These are phyloP conservation scores for Oscheius sp. DNA, from an alignment of 1,140 invertebrate genomes.

Conservation along the genomic window DNA sequence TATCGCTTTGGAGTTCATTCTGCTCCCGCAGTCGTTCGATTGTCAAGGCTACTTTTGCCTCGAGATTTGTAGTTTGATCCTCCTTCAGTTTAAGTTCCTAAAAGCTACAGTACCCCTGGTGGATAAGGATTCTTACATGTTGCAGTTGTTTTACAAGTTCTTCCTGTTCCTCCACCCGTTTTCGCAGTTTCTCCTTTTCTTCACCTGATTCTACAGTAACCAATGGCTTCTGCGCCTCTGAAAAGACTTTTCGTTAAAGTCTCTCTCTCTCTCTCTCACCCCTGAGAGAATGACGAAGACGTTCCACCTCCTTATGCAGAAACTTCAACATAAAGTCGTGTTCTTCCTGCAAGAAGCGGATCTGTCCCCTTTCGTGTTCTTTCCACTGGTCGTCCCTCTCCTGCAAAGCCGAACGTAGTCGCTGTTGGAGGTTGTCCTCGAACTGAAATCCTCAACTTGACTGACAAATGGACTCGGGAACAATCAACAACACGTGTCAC, in stretches of 20 bases:
- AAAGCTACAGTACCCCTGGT: no score
- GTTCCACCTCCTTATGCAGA: conserved; percentile 4
- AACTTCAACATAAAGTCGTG: neutral
- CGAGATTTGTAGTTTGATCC: neutral
- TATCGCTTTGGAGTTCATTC: neutral
- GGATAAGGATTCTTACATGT: neutral
- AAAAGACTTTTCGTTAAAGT: no score
- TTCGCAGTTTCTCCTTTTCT: neutral
- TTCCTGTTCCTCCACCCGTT: neutral
- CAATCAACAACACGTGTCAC: neutral
- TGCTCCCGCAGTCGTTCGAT: conserved; percentile 6
- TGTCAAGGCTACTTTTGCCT: neutral
- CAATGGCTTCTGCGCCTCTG: neutral
- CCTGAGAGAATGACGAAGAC: neutral
- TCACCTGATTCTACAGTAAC: neutral
- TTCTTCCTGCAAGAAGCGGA: neutral
- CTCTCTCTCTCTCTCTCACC: no score
- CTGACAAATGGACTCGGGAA: neutral
- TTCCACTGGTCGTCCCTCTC: neutral
- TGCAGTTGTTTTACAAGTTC: neutral
- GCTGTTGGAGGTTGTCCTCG: neutral
- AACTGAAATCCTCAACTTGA: neutral
- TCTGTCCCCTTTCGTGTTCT: neutral
- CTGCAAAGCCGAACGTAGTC: neutral
- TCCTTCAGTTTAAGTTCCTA: neutral